phyloP scores from a whole-genome alignment of 1,140 invertebrate genomes.

The Odontomachus brunneus region DNA sequence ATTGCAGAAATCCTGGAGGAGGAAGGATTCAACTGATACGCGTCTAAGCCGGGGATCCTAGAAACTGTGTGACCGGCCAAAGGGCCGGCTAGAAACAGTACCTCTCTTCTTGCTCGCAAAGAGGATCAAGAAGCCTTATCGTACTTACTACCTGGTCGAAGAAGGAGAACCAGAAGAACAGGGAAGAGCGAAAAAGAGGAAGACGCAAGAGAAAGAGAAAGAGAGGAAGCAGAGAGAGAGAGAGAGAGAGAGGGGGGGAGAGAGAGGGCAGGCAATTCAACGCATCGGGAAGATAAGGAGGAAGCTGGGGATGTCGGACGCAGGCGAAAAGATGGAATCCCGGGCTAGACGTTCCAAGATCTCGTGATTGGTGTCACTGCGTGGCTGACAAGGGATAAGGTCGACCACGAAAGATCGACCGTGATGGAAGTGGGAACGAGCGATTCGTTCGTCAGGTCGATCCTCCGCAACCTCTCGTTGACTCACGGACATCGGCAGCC shows the following conservation, averaged over 20 bases:
- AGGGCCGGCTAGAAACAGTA: slow-evolving; percentile 50
- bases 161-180: slow-evolving; percentile 12
- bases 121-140: slow-evolving; percentile 55
- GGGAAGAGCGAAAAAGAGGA: neutral
- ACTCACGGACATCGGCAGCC: slow-evolving; percentile 8
- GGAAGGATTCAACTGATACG: slow-evolving; percentile 65
- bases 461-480: slow-evolving; percentile 54
- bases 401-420: slow-evolving; percentile 33
- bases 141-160: slow-evolving; percentile 17
- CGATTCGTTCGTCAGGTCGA: slow-evolving; percentile 52
- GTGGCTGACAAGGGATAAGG: slow-evolving; percentile 58
- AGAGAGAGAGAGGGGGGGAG: slow-evolving; percentile 15
- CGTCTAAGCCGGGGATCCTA: slow-evolving; percentile 26
- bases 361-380: slow-evolving; percentile 68
- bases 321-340: slow-evolving; percentile 47
- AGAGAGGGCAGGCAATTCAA: neutral
- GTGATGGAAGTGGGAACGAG: slow-evolving; percentile 54
- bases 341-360: slow-evolving; percentile 67
- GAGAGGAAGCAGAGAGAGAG: slow-evolving; percentile 35
- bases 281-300: slow-evolving; percentile 7
- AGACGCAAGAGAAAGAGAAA: slow-evolving; percentile 3
- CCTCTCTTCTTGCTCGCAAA: slow-evolving; percentile 49
- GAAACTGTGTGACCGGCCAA: slow-evolving; percentile 50
- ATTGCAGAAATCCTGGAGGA: slow-evolving; percentile 62
- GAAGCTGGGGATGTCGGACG: slow-evolving; percentile 44